Percentiles rank a stretch among this genome's conserved stretches.
These are phyloP conservation scores for Brachyalestes nurse DNA, from an alignment of 2,797 vertebrate species.

Conservation along the genomic window DNA sequence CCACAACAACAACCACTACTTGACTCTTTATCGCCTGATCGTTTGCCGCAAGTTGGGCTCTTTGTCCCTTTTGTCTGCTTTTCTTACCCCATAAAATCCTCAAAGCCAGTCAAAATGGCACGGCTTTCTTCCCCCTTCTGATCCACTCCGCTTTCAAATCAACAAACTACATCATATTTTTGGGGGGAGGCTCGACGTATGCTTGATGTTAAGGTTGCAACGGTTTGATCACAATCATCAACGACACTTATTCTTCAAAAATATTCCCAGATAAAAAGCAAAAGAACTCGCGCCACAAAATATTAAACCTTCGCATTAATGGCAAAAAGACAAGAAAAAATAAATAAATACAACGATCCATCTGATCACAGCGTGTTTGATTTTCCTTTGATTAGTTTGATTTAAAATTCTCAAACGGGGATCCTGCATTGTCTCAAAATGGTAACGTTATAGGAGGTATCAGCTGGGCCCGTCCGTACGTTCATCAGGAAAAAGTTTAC, in stretches of 20 bases:
- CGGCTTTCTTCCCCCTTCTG: constrained; percentile 7
- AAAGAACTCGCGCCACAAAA: neutral
- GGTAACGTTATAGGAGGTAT: too few relatives aligned
- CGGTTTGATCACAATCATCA: constrained; percentile 32
- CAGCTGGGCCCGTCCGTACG: too few relatives aligned
- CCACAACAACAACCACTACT: constrained; percentile 41
- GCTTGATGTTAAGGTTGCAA: constrained; percentile 14
- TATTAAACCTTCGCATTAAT: neutral
- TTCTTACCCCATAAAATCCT: constrained; percentile 37
- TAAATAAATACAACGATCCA: too few relatives aligned
- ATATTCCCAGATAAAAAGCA: constrained; percentile 11
- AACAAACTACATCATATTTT: constrained; percentile 36
- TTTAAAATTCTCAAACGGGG: neutral
- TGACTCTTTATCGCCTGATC: constrained; percentile 51
- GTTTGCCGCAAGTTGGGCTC: constrained; percentile 22
- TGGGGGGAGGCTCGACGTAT: constrained; percentile 17
- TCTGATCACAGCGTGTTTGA: neutral
- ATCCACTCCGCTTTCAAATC: constrained; percentile 42
- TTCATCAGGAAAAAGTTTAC: too few relatives aligned
- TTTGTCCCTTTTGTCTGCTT: constrained; percentile 44
- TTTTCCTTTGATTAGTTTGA: neutral
- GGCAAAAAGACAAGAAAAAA: neutral
- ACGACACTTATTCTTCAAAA: constrained; percentile 7
- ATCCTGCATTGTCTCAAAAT: neutral
- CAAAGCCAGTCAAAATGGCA: constrained; percentile 43